Base-by-base conservation (phyloP, 2,888 invertebrate genomes). In the Camptogramma bilineatum region DNA sequence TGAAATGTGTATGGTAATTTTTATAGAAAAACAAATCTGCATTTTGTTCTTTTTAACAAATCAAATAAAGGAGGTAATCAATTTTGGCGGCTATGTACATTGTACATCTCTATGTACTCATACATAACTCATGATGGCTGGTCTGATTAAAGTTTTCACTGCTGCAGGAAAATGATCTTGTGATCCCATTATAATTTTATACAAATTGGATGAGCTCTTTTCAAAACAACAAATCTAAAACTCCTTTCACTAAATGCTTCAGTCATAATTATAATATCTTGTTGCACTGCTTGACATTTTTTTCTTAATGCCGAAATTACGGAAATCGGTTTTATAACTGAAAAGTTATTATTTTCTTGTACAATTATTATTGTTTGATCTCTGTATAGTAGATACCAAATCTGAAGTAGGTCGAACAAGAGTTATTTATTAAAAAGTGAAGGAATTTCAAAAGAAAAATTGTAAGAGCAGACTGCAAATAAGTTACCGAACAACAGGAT, bases 1-100 rank as follows among this genome's bases (percentile, higher is more conserved):
- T 87, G 77, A 90, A 89, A 91, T 88, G 87, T 91, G 87, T 91
- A 91, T 85, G 86, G 88, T 86, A 88, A 85, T 88, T 90, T 90
- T 90, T 88, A 85, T 87, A 87, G 84, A 85, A 87, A 89, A 90
- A 86, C 81, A 85, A 89, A 91, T 91, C 89, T 91, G 91, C 90
- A 90, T 90, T 89, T 90, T 81, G 81, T 84, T 80, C 76, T 81
- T 82, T 66, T 68, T 58, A 79, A 17, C 16, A 73, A 34, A 39
- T 16, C 10, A n/a, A 0, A 34, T 34, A 13, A 34, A 52, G 34
- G 16, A 48, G 34, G 19, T 34, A n/a, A 16, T 48, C 31, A 39
- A 48, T 21, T 39, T 47, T 56, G 34, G 21, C 46, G 48, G 48
- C 48, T 21, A 48, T 28, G 48, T 19, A 48, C 21, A 17, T 44